Percentiles rank a stretch among this genome's conserved stretches.
These are phyloP conservation scores for Chrysina gloriosa DNA, from an alignment of 2,888 invertebrate species.

Conservation along the genomic window DNA sequence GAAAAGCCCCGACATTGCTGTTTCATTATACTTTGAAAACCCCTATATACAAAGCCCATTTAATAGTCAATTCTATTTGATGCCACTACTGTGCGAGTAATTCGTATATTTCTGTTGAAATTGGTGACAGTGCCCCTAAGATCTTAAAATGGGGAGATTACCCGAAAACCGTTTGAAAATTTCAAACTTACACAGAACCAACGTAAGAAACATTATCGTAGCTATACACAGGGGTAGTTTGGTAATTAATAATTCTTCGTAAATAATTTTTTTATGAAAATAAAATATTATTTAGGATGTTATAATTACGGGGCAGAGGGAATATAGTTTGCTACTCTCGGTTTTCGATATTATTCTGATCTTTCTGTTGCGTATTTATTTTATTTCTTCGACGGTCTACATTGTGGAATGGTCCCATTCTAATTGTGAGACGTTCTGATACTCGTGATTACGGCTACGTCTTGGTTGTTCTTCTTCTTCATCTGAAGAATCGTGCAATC, in stretches of 20 bases:
- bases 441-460: conserved; percentile 68
- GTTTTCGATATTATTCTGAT: conserved; percentile 9
- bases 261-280: neutral
- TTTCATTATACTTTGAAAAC: conserved; percentile 23
- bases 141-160: neutral
- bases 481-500: conserved; percentile 70
- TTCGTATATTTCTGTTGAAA: conserved; percentile 19
- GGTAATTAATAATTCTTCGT: no score
- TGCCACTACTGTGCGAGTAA: conserved; percentile 10
- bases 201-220: no score
- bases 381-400: conserved; percentile 64
- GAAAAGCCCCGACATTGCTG: neutral
- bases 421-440: conserved; percentile 80
- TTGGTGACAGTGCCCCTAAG: neutral
- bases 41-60: conserved; percentile 34
- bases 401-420: conserved; percentile 85
- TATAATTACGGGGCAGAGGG: neutral
- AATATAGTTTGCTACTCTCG: conserved; percentile 18
- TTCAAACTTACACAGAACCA: neutral
- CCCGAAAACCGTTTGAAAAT: conserved; percentile 11
- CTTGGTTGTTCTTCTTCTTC: conserved; percentile 60
- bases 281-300: neutral
- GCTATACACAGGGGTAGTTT: no score
- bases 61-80: conserved; percentile 11
- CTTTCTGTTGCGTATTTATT: neutral